Evolutionary conservation across 1,140 invertebrate genomes (phyloP).

Genomic region (Zaprionus gabonicus): DNA sequence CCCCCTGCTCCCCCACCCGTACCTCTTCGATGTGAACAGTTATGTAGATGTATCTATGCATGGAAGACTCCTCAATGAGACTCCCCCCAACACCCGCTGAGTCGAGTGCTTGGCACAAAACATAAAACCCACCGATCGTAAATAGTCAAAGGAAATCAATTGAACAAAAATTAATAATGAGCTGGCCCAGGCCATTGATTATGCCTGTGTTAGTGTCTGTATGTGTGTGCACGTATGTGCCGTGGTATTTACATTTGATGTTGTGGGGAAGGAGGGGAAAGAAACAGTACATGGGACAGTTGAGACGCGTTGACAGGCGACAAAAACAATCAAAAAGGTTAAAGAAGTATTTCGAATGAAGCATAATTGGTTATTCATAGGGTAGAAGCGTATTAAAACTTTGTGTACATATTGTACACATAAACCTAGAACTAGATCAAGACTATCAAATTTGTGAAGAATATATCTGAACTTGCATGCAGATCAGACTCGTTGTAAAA

Average conservation of each 20-base stretch:
- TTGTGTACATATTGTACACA: too few species aligned
- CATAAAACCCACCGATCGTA: constrained; percentile 35
- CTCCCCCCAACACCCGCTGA: background rate
- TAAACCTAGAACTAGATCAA: too few species aligned
- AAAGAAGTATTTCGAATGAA: background rate
- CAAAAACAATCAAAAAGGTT: background rate
- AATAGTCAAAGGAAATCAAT: constrained; percentile 53
- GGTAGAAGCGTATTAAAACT: too few species aligned
- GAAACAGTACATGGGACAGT: background rate
- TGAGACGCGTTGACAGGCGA: background rate
- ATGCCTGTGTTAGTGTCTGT: constrained; percentile 21
- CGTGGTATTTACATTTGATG: background rate
- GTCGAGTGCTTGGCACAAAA: constrained; percentile 16
- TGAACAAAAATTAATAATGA: constrained; percentile 50
- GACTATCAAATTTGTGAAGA: too few species aligned
- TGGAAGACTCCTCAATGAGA: constrained; percentile 4
- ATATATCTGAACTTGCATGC: too few species aligned
- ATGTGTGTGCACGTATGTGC: background rate
- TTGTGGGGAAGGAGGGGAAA: background rate
- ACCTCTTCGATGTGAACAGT: background rate
- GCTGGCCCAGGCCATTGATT: constrained; percentile 19
- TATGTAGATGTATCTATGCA: constrained; percentile 17
- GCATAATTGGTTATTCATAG: too few species aligned
- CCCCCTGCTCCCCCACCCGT: background rate
- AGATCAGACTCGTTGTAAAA: too few species aligned